Conservation (phyloP, 2,113 vertebrate genomes). For the Benitochromis conjunctus region DNA sequence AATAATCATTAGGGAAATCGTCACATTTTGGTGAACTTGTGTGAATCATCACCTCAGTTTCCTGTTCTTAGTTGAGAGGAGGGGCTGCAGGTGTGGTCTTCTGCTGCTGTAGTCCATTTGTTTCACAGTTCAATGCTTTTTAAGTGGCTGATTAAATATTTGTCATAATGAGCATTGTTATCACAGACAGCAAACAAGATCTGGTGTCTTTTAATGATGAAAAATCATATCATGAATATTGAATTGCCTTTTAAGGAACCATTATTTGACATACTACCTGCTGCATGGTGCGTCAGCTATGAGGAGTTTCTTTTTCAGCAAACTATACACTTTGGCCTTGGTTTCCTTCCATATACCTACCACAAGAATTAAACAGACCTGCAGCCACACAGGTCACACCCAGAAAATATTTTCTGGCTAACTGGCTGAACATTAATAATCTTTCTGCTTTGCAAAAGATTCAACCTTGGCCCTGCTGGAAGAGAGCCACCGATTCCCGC, state of each 20-base stretch:
- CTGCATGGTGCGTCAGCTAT: no score
- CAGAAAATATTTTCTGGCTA: conserved; percentile 4
- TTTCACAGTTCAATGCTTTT: not conserved
- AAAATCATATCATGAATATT: not conserved
- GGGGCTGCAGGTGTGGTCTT: not conserved
- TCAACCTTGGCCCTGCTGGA: not conserved
- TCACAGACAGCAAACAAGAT: not conserved
- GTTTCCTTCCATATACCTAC: not conserved
- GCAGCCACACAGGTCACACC: not conserved
- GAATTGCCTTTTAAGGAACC: not conserved
- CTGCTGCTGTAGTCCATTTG: not conserved
- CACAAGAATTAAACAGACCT: conserved; percentile 29
- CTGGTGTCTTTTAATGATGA: not conserved
- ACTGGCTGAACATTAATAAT: conserved; percentile 29
- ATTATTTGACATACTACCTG: not conserved
- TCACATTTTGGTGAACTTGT: not conserved
- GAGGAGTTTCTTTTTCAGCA: not conserved
- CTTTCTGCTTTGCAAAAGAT: conserved; percentile 9
- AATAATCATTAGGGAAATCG: not conserved
- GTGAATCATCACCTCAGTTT: not conserved
- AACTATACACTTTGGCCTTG: not conserved
- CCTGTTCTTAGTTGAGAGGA: not conserved
- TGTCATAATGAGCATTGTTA: not conserved
- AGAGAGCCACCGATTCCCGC: conserved; percentile 5
- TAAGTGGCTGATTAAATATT: not conserved